phyloP scores from a whole-genome alignment of 1,140 invertebrate species.

The Phthorimaea operculella region DNA sequence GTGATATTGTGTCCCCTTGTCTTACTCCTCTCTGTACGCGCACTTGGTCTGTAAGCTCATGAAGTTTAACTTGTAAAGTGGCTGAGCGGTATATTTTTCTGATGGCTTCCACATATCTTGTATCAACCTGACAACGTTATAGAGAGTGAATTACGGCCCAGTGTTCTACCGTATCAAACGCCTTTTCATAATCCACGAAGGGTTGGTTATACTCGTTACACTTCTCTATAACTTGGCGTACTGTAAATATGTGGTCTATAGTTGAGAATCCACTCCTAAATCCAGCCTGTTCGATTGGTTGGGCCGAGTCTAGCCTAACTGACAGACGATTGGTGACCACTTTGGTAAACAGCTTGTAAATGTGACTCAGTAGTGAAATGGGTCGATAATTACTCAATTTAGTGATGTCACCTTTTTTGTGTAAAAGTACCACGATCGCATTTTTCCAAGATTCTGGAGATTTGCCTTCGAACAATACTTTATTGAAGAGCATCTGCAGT shows the following conservation, averaged over 20 bases:
- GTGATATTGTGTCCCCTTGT: slow-evolving; percentile 26
- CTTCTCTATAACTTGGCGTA: too few species aligned
- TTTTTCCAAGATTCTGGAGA: background rate
- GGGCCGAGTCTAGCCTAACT: too few species aligned
- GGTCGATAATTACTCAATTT: too few species aligned
- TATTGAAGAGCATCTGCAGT: slow-evolving; percentile 1
- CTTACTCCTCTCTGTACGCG: background rate
- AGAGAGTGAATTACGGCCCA: slow-evolving; percentile 6
- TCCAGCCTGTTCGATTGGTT: too few species aligned
- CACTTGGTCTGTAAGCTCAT: too few species aligned
- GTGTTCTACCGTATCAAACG: slow-evolving; percentile 3
- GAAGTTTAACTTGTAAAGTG: slow-evolving; percentile 11
- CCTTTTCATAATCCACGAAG: background rate
- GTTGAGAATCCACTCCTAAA: too few species aligned
- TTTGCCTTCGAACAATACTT: background rate
- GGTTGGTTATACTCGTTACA: too few species aligned
- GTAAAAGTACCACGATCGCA: background rate
- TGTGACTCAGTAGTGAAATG: too few species aligned
- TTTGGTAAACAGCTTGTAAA: too few species aligned
- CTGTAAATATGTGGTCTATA: too few species aligned
- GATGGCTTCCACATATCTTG: slow-evolving; percentile 5
- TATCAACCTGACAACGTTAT: slow-evolving; percentile 2
- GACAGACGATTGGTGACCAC: too few species aligned
- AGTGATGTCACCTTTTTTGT: too few species aligned
- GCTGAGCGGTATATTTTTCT: slow-evolving; percentile 18